These are phyloP conservation scores for Lophius americanus DNA, from an alignment of 2,797 vertebrate genomes.

Conservation along the genomic window DNA sequence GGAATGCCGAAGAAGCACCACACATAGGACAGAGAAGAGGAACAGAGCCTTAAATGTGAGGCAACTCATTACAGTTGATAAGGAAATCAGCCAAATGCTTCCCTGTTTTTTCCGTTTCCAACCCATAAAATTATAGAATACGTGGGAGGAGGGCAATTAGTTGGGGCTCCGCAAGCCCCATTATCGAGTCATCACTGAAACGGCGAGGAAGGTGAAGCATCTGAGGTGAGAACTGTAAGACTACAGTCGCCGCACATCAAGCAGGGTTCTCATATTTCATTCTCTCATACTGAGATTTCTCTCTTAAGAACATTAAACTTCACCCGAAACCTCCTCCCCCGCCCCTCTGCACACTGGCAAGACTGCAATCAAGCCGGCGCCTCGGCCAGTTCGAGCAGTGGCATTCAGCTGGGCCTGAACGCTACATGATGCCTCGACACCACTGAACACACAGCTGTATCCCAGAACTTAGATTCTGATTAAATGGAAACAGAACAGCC, in stretches of 20 bases:
- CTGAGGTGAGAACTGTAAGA: conserved; percentile 53
- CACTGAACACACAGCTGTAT: conserved; percentile 58
- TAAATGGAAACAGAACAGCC: conserved; percentile 80
- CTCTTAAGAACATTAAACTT: conserved; percentile 69
- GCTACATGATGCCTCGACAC: conserved; percentile 50
- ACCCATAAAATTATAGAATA: conserved; percentile 26
- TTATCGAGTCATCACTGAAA: conserved; percentile 32
- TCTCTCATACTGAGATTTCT: conserved; percentile 62
- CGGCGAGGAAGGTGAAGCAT: conserved; percentile 38
- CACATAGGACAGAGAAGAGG: conserved; percentile 36
- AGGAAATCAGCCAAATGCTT: conserved; percentile 60
- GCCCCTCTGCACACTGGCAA: conserved; percentile 17
- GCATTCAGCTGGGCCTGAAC: conserved; percentile 59
- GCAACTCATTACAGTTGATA: conserved; percentile 60
- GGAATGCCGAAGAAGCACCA: conserved; percentile 41
- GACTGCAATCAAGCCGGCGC: conserved; percentile 52
- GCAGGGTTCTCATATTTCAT: conserved; percentile 60
- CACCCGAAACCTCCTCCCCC: conserved; percentile 55
- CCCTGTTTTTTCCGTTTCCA: conserved; percentile 45
- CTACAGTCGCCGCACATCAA: conserved; percentile 61
- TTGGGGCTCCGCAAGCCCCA: conserved; percentile 5
- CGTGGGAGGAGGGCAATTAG: not conserved
- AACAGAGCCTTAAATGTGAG: conserved; percentile 60
- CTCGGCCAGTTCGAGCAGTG: conserved; percentile 34
- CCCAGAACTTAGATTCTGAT: conserved; percentile 76